Conservation (phyloP, 2,113 vertebrate species). For the Petaurus breviceps region DNA sequence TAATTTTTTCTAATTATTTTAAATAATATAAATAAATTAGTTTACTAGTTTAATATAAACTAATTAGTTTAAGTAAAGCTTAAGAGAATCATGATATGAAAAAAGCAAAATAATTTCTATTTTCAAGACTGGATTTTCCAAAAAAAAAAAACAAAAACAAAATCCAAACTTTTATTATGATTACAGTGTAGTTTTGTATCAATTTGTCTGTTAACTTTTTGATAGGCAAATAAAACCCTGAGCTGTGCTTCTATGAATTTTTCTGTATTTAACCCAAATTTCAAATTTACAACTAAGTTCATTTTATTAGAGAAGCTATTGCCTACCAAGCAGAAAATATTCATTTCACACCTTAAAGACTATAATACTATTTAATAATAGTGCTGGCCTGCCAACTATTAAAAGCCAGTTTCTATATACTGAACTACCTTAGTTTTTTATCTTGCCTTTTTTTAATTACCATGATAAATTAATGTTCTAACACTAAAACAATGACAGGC, state of each 20-base stretch:
- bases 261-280: conserved; percentile 70
- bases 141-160: not conserved
- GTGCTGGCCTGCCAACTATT: conserved; percentile 65
- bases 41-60: not conserved
- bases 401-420: conserved; percentile 61
- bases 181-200: conserved; percentile 63
- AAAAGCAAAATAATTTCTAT: conserved; percentile 56
- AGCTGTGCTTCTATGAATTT: conserved; percentile 65
- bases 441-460: conserved; percentile 76
- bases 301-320: conserved; percentile 69
- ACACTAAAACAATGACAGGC: conserved; percentile 63
- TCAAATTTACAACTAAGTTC: conserved; percentile 76
- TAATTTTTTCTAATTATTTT: not conserved
- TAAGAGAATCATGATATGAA: conserved; percentile 34
- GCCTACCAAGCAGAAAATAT: conserved; percentile 75
- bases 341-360: conserved; percentile 79
- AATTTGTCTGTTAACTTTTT: conserved; percentile 68
- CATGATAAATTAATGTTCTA: conserved; percentile 75
- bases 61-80: not conserved
- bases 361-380: conserved; percentile 74
- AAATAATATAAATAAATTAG: not conserved
- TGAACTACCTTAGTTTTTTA: conserved; percentile 70
- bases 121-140: conserved; percentile 61
- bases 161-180: not conserved
- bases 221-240: conserved; percentile 62